phyloP scores from a whole-genome alignment of 1,140 invertebrate species.

The Coelopa frigida region DNA sequence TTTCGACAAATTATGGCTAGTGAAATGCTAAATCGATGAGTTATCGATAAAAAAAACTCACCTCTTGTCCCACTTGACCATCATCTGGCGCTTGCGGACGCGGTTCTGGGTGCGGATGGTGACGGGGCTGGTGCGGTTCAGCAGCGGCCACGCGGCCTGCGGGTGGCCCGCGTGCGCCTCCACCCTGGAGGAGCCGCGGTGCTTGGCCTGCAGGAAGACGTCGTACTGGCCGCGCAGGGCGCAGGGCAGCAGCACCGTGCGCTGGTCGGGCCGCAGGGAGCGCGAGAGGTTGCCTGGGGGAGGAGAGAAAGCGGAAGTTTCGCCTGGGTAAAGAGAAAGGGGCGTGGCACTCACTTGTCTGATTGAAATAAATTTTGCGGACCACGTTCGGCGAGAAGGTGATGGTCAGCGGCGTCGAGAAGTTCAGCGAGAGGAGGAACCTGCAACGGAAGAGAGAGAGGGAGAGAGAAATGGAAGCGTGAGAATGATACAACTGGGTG shows the following conservation, averaged over 20 bases:
- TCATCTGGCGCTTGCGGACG: constrained; percentile 39
- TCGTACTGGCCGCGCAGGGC: constrained; percentile 39
- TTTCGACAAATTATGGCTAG: too few relatives aligned
- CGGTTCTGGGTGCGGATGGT: constrained; percentile 38
- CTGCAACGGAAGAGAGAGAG: constrained; percentile 22
- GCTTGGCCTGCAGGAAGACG: constrained; percentile 32
- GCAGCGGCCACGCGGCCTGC: constrained; percentile 29
- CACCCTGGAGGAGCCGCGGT: constrained; percentile 30
- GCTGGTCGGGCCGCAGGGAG: constrained; percentile 16
- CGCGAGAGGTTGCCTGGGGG: constrained; percentile 30
- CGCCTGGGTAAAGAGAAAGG: not conserved
- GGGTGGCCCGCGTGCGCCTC: constrained; percentile 36
- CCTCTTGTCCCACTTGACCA: constrained; percentile 42
- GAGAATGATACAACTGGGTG: not conserved
- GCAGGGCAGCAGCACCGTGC: constrained; percentile 31
- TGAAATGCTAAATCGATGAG: too few relatives aligned
- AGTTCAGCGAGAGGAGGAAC: constrained; percentile 36
- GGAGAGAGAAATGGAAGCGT: not conserved
- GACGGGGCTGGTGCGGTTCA: constrained; percentile 34
- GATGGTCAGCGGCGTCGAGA: constrained; percentile 37
- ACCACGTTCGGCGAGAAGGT: constrained; percentile 35
- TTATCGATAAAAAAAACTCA: too few relatives aligned
- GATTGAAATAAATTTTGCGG: constrained; percentile 42
- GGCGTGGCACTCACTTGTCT: constrained; percentile 31
- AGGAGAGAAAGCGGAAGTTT: not conserved